Evolutionary conservation across 2,888 invertebrate species (phyloP), one percentile per base, ranked within the genome.

Genomic region (Clanis bilineata): DNA sequence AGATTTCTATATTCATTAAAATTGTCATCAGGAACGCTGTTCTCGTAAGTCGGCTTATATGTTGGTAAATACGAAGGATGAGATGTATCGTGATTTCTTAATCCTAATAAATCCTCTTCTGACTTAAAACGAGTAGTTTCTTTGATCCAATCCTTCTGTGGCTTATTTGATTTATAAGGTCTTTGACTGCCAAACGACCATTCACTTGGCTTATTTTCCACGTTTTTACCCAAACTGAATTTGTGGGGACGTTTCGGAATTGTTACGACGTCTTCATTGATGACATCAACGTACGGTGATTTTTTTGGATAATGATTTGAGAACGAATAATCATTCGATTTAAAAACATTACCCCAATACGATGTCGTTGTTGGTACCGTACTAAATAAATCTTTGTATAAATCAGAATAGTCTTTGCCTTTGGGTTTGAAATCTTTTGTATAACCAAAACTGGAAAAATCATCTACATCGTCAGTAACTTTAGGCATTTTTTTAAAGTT

Each of bases 61-160:
- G 79, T 74, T 15, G 88, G 87, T 61, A 87, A 70, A 67, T 90
- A 85, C 1, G 85, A 80, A 9, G 88, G 83, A 61, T 86, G 87
- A 15, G 85, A 83, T 0, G 89, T 85, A 59, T 91, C 91, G 41
- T 87, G 89, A 57, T 85, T 92, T 74, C 91, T 80, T 6, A 92
- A 76, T 21, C 83, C 91, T 57, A 92, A 67, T 59, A 92, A 80
- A 76, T 91, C 91, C 72, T 92, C 92, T 74, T 92, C 92, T 0
- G 87, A 84, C 70, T 90, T 90, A 63, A 83, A 92, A 69, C 85
- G 79, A 21, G 76, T 85, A 36, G 73, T 78, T 64, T 90, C 86
- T 69, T 82, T 84, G 36, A 71, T 76, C 88, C 88, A 89, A 60
- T 88, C 87, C 60, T 69, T 82, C 32, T 62, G 72, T 65, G 77